Base-by-base conservation (phyloP, 2,113 vertebrate species). In the Spea multiplicata region DNA sequence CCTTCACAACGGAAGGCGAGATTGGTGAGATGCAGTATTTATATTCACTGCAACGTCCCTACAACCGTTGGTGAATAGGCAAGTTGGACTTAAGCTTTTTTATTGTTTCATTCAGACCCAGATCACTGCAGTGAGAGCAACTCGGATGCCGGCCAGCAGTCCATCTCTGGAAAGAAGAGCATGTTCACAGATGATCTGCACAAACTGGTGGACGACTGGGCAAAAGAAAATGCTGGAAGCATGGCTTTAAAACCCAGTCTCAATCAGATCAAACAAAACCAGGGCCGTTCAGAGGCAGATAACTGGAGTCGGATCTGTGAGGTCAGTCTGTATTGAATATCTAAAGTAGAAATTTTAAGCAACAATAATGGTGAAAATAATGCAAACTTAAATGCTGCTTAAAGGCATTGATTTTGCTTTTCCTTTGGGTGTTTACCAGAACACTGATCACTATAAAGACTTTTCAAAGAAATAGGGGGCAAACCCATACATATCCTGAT, bases 121-220 rank as follows among this genome's bases (percentile, higher is more conserved):
- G 87, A 85, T 45, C 62, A 83, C 2, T 82, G 77, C 80, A 74
- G 75, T 30, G 84, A 83, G 52, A 87, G 73, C 83, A 85, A 86
- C 87, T 87, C 89, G 74, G 85, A 86, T n/a, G 84, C 89, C 84
- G 78, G 85, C 83, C 88, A 86, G 68, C 91, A 86, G 65, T 86
- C 84, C 52, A 62, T 87, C 52, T 82, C 83, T 76, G 90, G 83
- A 80, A 94, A 91, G 88, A 95, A 95, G 86, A 93, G 93, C 83
- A 95, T 93, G 88, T 97, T 97, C 85, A 96, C 95, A 3, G 95
- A 96, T 72, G 95, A 97, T 71, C 85, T 96, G 86, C 96, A 96
- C 89, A 96, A 94, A 84, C 88, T 96, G 71, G 94, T 96, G 69
- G 96, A 97, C 86, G 93, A 97, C 83, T 95, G 93, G 95, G 92